Base-by-base conservation (phyloP, 1,140 invertebrate species). In the Drosophila arawakana region DNA sequence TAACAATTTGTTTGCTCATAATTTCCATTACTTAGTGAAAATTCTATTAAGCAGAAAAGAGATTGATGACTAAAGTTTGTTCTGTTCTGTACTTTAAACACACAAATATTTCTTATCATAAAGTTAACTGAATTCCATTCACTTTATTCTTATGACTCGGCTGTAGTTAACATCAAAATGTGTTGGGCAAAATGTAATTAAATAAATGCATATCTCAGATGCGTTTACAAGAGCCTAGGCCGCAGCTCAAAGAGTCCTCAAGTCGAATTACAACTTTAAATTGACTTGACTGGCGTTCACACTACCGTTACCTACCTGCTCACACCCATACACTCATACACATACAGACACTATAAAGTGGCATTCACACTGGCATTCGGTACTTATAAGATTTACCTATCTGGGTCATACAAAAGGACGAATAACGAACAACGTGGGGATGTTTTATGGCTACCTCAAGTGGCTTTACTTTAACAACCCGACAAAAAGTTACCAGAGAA, bases 191-290 rank as follows among this genome's bases (percentile, higher is more conserved):
- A 39, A 37, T 10, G 34, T 55, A 55, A 55, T 55, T 55, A 55
- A 39, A 55, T 35, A 30, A 39, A 25, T 46, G 15, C 37, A 13
- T 52, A 34, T 52, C 49, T 13, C 25, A 63, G 44, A 47, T 55
- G 37, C 41, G 34, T 55, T 55, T 55, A 39, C 37, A 54, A 39
- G 13, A 10, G 49, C 60, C 35, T 43, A 15, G 43, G 11, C 37
- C 44, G 55, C 41, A 47, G 30, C 61, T 58, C 52, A 61, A 72
- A 63, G 46, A 77, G 78, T 55, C 68, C 46, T 50, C 55, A 35
- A 58, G 49, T 71, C 43, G 70, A 82, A 82, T 82, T 76, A 71
- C 62, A 76, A 77, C 81, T 70, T 84, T 73, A 79, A 80, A 80
- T 83, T 80, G 68, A 82, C 80, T 83, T 68, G 65, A 21, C 57